Percentiles rank a stretch among this genome's conserved stretches.
These are phyloP conservation scores for Miichthys miiuy DNA, from an alignment of 2,797 vertebrate genomes.

Conservation along the genomic window DNA sequence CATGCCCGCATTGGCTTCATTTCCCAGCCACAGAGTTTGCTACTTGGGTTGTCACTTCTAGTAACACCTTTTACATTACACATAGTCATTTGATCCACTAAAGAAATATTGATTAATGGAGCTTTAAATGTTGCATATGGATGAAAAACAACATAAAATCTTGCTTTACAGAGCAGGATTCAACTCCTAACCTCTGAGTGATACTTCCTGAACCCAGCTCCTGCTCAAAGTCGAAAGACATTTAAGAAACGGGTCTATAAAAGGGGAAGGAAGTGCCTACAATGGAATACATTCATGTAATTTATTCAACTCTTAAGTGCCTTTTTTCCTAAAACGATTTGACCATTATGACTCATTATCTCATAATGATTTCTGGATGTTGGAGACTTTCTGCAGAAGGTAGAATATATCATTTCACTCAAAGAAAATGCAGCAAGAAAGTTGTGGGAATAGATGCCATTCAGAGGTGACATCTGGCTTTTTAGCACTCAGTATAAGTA, in stretches of 20 bases:
- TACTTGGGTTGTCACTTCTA: neutral
- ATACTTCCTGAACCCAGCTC: slow-evolving; percentile 32
- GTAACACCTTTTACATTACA: neutral
- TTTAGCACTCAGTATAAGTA: neutral
- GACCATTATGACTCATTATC: slow-evolving; percentile 64
- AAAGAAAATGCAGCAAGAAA: slow-evolving; percentile 18
- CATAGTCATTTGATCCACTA: neutral
- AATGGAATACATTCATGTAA: slow-evolving; percentile 49
- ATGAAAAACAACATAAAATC: slow-evolving; percentile 6
- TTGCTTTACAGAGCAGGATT: slow-evolving; percentile 1
- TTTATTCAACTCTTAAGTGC: slow-evolving; percentile 56
- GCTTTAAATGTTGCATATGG: slow-evolving; percentile 12
- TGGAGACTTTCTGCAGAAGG: slow-evolving; percentile 19
- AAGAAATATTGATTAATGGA: neutral
- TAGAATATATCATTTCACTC: slow-evolving; percentile 20
- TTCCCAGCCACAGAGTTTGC: too few species aligned
- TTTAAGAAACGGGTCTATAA: slow-evolving; percentile 55
- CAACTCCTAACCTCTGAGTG: slow-evolving; percentile 24
- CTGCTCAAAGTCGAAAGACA: slow-evolving; percentile 43
- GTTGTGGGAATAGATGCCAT: slow-evolving; percentile 35
- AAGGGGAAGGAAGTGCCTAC: slow-evolving; percentile 21
- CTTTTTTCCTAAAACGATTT: slow-evolving; percentile 49
- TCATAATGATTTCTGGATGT: slow-evolving; percentile 45
- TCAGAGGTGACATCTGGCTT: slow-evolving; percentile 45
- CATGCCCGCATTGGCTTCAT: too few species aligned